Base-by-base conservation (phyloP, 2,797 vertebrate genomes). In the Ceyx erithaca region DNA sequence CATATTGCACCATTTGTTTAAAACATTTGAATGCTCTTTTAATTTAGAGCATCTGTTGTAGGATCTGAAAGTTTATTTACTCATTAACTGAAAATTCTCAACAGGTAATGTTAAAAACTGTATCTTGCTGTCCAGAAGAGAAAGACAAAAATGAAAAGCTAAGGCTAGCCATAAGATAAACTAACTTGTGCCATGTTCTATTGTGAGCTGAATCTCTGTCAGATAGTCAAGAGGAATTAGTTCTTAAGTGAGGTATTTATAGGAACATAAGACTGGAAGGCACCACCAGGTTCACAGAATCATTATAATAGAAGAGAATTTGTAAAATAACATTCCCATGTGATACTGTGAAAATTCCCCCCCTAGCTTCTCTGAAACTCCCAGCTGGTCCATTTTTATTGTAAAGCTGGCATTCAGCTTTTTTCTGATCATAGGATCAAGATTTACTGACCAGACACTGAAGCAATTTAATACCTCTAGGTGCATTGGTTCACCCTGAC, bases 231-330 rank as follows among this genome's bases (percentile, higher is more conserved):
- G 81, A 87, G 71, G 92, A 94, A 94, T 95, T 94, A 92, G 81
- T 87, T 90, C 86, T 85, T 90, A 94, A 92, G 90, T 40, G 93
- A 93, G 69, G 57, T 91, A 96, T 95, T 96, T 95, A 93, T 92
- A 94, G 94, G 79, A 96, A 83, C 79, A 31, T 83, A 92, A 93
- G 91, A 84, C 93, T 85, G 84, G 86, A 93, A 96, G 90, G 89
- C 84, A 93, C 76, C 78, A 52, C 33, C 41, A 62, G 92, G 89
- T 87, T 95, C 92, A 89, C 58, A 48, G 84, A 93, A 93, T 59
- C 90, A 81, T 80, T 85, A 58, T 78, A 80, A 92, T 26, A 93
- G 78, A 90, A 80, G 33, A 85, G 78, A 90, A 89, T 93, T 94
- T 95, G 46, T 90, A 89, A 90, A 95, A 93, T 63, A 92, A 77